Base-by-base conservation (phyloP, 2,113 vertebrate species). In the Cettia cetti region DNA sequence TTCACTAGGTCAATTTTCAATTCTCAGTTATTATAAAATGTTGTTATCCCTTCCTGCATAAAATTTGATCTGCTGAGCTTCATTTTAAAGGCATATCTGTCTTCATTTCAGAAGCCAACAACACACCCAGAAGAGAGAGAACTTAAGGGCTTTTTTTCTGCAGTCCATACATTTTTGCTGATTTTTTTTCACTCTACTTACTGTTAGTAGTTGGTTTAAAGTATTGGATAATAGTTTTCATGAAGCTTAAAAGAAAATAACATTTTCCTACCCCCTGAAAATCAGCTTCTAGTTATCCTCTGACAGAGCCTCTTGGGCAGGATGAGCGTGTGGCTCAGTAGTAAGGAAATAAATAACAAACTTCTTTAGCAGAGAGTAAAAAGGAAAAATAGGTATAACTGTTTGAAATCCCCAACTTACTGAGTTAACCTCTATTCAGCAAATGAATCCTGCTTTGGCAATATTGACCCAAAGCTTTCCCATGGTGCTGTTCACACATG, bases 61-160 rank as follows among this genome's bases (percentile, higher is more conserved):
- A 71, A 84, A 87, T 76, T 82, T 91, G 53, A 65, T 91, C 69
- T 78, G 30, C 84, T 82, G 65, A 86, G 74, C 50, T 94, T 91
- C 18, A 39, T 85, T 89, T 66, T 79, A 21, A 77, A 65, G 42
- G 15, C 49, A 0, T 53, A 21, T 76, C 23, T 77, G 20, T 56
- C 44, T 86, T 63, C 11, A 22, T 92, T 86, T 89, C 50, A 42
- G 52, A 87, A 90, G 37, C 64, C 52, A 94, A n/a, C 69, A 78
- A 6, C 50, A 80, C 30, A 28, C 10, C 6, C 27, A 28, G 59
- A 57, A 80, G 15, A 77, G 40, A 45, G 33, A 86, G 33, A 77
- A 68, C 53, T 66, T 56, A 66, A 70, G 22, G 77, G 20, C 5
- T 2, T 40, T 88, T 71, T 65, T 75, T 35, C 66, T 33, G 49